A percentile compares a stretch with the other conserved stretches of the same genome.
phyloP scores from a whole-genome alignment of 1,140 invertebrate species.

The Bombus ignitus region DNA sequence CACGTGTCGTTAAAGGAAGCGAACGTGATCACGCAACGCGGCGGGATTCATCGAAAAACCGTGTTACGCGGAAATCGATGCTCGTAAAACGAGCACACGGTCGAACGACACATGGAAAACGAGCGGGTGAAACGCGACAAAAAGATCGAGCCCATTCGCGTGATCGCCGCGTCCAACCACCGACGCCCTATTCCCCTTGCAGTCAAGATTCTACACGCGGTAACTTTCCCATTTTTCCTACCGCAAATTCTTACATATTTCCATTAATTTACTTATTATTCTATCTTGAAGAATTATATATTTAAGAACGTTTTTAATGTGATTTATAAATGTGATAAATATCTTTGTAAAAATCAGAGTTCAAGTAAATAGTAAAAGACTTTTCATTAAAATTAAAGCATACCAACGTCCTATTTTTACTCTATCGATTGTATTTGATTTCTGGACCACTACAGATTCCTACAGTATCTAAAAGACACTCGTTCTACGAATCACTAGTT shows the following conservation, averaged over 20 bases:
- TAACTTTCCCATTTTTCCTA: background rate
- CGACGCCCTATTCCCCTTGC: background rate
- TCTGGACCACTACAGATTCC: no score
- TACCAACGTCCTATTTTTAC: background rate
- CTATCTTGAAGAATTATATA: background rate
- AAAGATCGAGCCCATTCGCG: background rate
- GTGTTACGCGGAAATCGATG: conserved; percentile 22
- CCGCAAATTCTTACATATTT: background rate
- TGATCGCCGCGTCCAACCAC: conserved; percentile 18
- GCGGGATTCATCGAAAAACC: conserved; percentile 41
- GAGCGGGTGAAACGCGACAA: conserved; percentile 14
- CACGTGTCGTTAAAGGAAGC: conserved; percentile 38
- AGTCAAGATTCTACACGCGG: no score
- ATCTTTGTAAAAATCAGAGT: background rate
- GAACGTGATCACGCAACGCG: conserved; percentile 20
- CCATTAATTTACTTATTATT: background rate
- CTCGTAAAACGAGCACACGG: background rate
- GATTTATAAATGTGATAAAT: background rate
- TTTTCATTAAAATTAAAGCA: background rate
- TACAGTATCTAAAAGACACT: background rate
- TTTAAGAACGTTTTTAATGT: background rate
- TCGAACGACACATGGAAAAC: background rate
- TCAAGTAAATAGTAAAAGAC: background rate
- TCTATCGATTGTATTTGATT: no score
- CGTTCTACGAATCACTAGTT: background rate